phyloP scores from a whole-genome alignment of 2,113 vertebrate species.

The Patagioenas fasciata region DNA sequence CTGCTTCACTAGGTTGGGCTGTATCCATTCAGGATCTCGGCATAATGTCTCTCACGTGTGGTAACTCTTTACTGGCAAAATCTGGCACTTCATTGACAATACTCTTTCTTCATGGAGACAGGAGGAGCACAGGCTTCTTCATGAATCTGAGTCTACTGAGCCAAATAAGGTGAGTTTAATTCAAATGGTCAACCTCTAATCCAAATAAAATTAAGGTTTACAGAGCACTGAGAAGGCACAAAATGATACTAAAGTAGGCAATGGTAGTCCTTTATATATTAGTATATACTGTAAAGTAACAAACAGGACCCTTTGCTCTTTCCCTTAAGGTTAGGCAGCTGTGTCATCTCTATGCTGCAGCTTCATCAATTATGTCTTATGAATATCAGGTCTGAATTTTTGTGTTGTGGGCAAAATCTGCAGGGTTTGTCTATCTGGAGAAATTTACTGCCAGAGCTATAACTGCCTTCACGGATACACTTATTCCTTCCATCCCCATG shows the following conservation, averaged over 20 bases:
- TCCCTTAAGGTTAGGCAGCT: neutral
- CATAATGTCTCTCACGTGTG: neutral
- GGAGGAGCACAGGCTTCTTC: neutral
- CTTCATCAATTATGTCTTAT: neutral
- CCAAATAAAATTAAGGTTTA: neutral
- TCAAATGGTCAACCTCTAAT: neutral
- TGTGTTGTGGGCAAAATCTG: neutral
- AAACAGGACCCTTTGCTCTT: neutral
- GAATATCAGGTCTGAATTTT: constrained; percentile 31
- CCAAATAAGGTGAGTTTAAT: neutral
- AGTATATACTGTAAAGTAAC: neutral
- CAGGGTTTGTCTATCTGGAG: neutral
- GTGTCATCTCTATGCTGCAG: neutral
- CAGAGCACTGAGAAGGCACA: neutral
- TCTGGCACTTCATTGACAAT: neutral
- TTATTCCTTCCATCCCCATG: constrained; percentile 28
- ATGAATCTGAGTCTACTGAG: neutral
- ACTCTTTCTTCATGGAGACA: neutral
- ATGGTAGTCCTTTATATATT: neutral
- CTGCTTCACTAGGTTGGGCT: neutral
- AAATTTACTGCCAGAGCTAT: constrained; percentile 47
- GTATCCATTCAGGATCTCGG: neutral
- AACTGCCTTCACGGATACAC: neutral
- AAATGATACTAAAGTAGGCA: accelerated
- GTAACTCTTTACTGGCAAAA: neutral